Percentiles rank a stretch among this genome's conserved stretches.
Conservation (phyloP, 2,797 vertebrate species). For the Hypotaenidia philippensis region DNA sequence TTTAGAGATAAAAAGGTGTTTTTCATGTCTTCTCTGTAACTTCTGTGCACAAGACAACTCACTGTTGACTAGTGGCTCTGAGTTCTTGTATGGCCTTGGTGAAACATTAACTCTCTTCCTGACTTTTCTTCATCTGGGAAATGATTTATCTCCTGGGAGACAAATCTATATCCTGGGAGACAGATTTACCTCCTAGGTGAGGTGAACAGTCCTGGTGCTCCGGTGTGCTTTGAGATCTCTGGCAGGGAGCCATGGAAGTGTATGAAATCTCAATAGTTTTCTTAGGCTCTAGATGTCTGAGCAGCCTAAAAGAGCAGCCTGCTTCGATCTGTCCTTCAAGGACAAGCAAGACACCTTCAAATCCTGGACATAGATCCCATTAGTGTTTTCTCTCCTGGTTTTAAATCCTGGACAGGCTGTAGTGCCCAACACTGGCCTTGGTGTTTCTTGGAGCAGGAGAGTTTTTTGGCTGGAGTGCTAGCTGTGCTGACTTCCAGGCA, state of each 20-base stretch:
- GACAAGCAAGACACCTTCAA: not conserved
- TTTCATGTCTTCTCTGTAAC: not conserved
- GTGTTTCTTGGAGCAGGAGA: not conserved
- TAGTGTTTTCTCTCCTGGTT: not conserved
- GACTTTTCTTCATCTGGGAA: not conserved
- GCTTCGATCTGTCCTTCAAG: not conserved
- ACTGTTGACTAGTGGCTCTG: not conserved
- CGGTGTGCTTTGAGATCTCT: not conserved
- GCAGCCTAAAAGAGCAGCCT: not conserved
- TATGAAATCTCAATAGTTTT: not conserved
- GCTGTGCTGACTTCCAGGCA: not conserved
- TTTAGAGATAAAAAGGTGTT: not conserved
- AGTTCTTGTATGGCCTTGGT: not conserved
- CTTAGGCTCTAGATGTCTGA: not conserved
- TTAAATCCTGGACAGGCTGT: not conserved
- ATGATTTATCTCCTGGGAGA: not conserved
- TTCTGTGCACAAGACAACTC: rapidly evolving
- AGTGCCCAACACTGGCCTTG: not conserved
- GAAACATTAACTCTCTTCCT: not conserved
- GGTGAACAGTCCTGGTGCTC: not conserved
- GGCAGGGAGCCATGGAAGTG: not conserved
- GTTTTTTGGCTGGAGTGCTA: not conserved
- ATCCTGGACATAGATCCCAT: not conserved
- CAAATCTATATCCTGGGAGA: too few species aligned
- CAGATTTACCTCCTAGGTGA: not conserved